Percentiles rank a stretch among this genome's conserved stretches.
phyloP scores from a whole-genome alignment of 2,888 invertebrate species.

The Polyploca ridens region DNA sequence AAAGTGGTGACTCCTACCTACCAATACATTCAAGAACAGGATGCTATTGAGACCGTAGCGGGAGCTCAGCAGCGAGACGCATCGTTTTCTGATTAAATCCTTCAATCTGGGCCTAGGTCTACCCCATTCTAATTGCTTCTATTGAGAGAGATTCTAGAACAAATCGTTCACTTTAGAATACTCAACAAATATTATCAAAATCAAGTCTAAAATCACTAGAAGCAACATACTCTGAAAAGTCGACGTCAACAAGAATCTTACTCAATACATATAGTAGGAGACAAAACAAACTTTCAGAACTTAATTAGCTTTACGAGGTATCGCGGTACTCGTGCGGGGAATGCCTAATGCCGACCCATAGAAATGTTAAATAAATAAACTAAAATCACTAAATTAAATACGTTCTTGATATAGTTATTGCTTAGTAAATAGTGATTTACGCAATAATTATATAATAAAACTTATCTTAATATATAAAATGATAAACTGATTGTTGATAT shows the following conservation, averaged over 20 bases:
- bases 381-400: not conserved
- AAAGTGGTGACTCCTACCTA: too few relatives aligned
- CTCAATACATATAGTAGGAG: conserved; percentile 13
- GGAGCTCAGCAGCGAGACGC: too few relatives aligned
- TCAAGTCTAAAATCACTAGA: not conserved
- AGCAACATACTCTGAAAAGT: not conserved
- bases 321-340: conserved; percentile 26
- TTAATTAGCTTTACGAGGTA: conserved; percentile 38
- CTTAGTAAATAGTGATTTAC: too few relatives aligned
- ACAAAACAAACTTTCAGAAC: conserved; percentile 31
- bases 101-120: not conserved
- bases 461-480: too few relatives aligned
- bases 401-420: too few relatives aligned
- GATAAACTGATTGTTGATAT: too few relatives aligned
- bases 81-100: too few relatives aligned
- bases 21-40: too few relatives aligned
- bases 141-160: not conserved
- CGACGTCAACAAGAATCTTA: conserved; percentile 1
- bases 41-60: too few relatives aligned
- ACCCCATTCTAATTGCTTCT: not conserved
- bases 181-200: not conserved
- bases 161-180: not conserved
- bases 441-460: too few relatives aligned
- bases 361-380: not conserved
- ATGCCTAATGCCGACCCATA: conserved; percentile 24